Percentiles rank a stretch among this genome's conserved stretches.
These are phyloP conservation scores for Phenacoccus solenopsis DNA, from an alignment of 1,140 invertebrate genomes.

Conservation along the genomic window DNA sequence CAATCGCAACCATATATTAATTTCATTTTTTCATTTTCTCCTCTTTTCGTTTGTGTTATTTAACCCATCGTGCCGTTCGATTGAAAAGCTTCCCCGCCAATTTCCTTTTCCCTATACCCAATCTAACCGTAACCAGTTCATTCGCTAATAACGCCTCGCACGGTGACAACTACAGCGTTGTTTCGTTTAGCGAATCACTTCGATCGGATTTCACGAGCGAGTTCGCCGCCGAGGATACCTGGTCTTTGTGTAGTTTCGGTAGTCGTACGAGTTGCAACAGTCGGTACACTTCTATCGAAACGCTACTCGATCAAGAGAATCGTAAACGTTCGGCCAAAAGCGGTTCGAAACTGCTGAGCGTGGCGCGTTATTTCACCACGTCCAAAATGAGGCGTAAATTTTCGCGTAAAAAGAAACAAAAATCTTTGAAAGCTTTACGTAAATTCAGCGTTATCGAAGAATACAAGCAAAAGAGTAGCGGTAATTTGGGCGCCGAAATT, in stretches of 20 bases:
- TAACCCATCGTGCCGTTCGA: background rate
- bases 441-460: slow-evolving; percentile 11
- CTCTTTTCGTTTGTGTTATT: background rate
- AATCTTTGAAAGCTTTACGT: background rate
- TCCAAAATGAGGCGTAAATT: background rate
- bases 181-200: background rate
- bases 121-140: background rate
- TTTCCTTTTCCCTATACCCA: background rate
- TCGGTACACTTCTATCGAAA: slow-evolving; percentile 2
- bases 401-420: background rate
- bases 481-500: background rate
- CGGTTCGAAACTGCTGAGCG: background rate
- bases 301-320: background rate
- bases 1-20: too few species aligned
- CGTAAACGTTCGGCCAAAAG: background rate
- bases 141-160: background rate
- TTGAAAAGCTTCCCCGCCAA: background rate
- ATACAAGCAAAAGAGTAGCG: background rate
- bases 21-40: background rate
- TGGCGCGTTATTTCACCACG: background rate
- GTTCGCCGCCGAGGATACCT: background rate
- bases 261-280: background rate
- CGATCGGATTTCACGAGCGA: background rate
- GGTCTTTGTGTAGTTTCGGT: background rate
- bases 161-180: background rate